phyloP scores from a whole-genome alignment of 2,797 vertebrate genomes.

The Sylvilagus floridanus region DNA sequence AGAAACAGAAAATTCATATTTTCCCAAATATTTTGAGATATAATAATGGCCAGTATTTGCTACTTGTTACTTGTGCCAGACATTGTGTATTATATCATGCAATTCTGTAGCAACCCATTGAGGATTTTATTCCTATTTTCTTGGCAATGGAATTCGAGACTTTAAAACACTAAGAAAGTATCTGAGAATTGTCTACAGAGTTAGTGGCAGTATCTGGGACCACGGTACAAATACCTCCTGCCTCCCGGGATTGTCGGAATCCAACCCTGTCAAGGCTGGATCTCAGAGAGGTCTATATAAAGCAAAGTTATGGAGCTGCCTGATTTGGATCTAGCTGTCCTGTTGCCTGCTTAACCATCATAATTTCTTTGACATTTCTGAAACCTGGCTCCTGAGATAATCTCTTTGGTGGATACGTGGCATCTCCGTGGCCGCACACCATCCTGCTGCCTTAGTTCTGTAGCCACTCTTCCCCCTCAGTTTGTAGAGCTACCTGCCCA shows the following conservation, averaged over 20 bases:
- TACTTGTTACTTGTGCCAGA: background rate
- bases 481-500: background rate
- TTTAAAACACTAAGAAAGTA: background rate
- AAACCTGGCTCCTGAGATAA: accelerated
- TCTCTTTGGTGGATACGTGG: background rate
- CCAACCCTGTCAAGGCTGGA: background rate
- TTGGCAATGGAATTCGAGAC: background rate
- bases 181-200: background rate
- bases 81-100: background rate
- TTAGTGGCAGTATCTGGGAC: background rate
- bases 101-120: background rate
- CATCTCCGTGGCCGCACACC: background rate
- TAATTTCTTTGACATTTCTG: background rate
- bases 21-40: background rate
- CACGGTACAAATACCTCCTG: background rate
- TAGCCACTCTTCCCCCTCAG: accelerated
- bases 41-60: background rate
- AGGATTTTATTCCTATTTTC: background rate
- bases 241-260: background rate
- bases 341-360: background rate
- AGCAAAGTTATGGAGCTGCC: background rate
- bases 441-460: background rate
- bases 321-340: background rate
- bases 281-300: accelerated
- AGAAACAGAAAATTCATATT: background rate